Evolutionary conservation across 2,888 invertebrate species (phyloP).

Genomic region (Aleiodes testaceus): DNA sequence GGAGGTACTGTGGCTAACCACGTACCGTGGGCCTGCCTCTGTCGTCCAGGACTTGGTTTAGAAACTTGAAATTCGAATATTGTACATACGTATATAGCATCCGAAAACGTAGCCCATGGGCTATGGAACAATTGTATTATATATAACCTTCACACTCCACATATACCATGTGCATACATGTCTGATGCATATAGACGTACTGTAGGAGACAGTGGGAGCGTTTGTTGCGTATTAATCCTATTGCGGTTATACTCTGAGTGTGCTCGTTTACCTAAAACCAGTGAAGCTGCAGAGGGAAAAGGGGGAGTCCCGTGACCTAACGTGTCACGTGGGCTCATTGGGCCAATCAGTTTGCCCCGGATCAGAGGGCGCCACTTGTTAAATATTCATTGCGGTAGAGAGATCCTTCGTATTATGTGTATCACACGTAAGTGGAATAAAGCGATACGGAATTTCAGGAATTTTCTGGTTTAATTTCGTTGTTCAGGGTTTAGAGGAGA

Average conservation of each 20-base stretch:
- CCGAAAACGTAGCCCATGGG: neutral
- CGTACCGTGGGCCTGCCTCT: too few species aligned
- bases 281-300: neutral
- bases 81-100: conserved; percentile 7
- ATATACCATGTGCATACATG: conserved; percentile 5
- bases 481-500: neutral
- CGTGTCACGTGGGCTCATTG: conserved; percentile 48
- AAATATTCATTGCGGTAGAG: conserved; percentile 18
- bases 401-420: conserved; percentile 14
- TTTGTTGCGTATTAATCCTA: conserved; percentile 53
- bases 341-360: conserved; percentile 16
- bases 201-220: conserved; percentile 21
- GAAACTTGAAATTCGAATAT: conserved; percentile 8
- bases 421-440: conserved; percentile 16
- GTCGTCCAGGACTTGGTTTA: too few species aligned
- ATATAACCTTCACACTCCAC: conserved; percentile 21
- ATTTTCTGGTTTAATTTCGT: neutral
- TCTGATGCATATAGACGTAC: conserved; percentile 44
- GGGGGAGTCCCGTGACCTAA: conserved; percentile 51
- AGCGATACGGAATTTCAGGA: neutral
- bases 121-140: conserved; percentile 20
- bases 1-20: neutral
- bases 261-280: conserved; percentile 26
- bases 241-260: conserved; percentile 45
- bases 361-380: conserved; percentile 19